Base-by-base conservation (phyloP, 2,888 invertebrate species). In the Nomada flava region DNA sequence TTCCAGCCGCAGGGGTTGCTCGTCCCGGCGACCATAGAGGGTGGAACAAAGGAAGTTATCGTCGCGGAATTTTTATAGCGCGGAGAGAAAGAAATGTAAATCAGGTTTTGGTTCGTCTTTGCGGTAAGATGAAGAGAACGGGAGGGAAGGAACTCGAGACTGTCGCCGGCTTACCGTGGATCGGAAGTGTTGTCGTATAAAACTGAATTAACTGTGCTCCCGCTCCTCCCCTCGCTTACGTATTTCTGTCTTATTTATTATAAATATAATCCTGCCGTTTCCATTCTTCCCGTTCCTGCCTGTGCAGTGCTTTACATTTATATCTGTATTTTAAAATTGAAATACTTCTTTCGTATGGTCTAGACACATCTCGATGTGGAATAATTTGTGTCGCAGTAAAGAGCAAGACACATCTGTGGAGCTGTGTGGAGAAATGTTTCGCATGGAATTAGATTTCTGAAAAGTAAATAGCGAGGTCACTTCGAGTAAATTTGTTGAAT, bases 1-100 rank as follows among this genome's bases (percentile, higher is more conserved):
- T 95, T 94, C 94, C 94, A 85, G 94, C 93, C 94, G 91, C 94
- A 95, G 95, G 95, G 95, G 95, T 95, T 95, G 94, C 94, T 93
- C 94, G 93, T 77, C 84, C 78, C 93, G 75, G 77, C 87, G 88
- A 86, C 89, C 78, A 64, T 81, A 74, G 90, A 90, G 92, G 91
- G 90, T 89, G 90, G 91, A 93, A 93, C 92, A 93, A 93, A 93
- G 91, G 91, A 92, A 93, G 92, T 93, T 93, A 92, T 92, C 90
- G 91, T 90, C 87, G 89, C 89, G 92, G 93, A 92, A 93, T 93
- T 93, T 93, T 93, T 93, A 92, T 92, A 91, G 90, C 91, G 88
- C 86, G 90, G 90, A 92, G 91, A 91, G 90, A 91, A 86, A 90
- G 91, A 92, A 93, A 93, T 93, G 92, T 92, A 93, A 93, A 93